Base-by-base conservation (phyloP, 2,113 vertebrate genomes). In the Macroglossus sobrinus region DNA sequence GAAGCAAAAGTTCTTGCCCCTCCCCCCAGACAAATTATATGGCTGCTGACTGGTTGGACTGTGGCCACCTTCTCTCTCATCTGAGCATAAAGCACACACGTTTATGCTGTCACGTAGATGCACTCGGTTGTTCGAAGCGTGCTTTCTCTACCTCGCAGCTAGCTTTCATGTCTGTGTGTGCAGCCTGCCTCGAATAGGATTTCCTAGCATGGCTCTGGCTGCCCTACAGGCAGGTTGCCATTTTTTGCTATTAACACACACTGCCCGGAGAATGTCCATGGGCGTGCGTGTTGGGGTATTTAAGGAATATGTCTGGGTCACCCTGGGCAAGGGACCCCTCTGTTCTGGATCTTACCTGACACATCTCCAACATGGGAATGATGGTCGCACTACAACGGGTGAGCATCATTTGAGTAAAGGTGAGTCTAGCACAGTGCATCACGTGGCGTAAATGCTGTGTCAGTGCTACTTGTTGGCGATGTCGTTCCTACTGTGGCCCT, bases 81-180 rank as follows among this genome's bases (percentile, higher is more conserved):
- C 0, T 22, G 7, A n/a, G 21, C 68, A 63, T 4, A 33, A 8
- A 50, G 57, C 13, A 16, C 53, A 22, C 5, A 10, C 24, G 2
- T 0, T 3, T 0, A 21, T 7, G 45, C 21, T 15, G 59, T 53
- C 47, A 7, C 1, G 5, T 11, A 3, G 21, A 3, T 3, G 3
- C 18, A 50, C 7, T 4, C 0, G 0, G 28, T 5, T n/a, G 4
- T 35, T 10, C 12, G 7, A 5, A 9, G 13, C 68, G 15, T 38
- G 69, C 61, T 7, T 7, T 38, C 16, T 40, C 30, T 15, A 1
- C 61, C 16, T 15, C 4, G 21, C 1, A 24, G 33, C 53, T 30
- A 8, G 26, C 21, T 50, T 14, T 14, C 5, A 7, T 0, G 10
- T 47, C 69, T 26, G 80, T 0, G 4, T 0, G 0, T 2, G 18